These are phyloP conservation scores for Myopa tessellatipennis DNA, from an alignment of 2,888 invertebrate species.

Conservation along the genomic window DNA sequence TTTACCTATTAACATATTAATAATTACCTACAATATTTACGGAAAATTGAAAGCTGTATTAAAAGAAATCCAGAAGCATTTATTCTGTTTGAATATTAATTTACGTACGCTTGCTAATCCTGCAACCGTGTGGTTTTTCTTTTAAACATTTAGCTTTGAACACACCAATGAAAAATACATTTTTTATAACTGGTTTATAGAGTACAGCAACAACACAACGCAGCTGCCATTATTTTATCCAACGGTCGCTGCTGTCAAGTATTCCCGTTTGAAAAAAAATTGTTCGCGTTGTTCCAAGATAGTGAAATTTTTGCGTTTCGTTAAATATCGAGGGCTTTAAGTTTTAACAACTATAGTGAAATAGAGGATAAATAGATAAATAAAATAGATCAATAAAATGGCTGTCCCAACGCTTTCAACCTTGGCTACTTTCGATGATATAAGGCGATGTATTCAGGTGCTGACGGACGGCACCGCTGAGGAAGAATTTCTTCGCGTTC, in stretches of 20 bases:
- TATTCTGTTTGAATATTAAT: neutral
- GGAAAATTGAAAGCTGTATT: too few species aligned
- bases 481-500: conserved; percentile 81
- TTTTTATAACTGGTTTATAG: conserved; percentile 16
- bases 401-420: conserved; percentile 70
- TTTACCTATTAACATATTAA: too few species aligned
- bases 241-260: conserved; percentile 32
- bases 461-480: conserved; percentile 76
- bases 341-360: neutral
- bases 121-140: too few species aligned
- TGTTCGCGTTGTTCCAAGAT: conserved; percentile 7
- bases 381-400: conserved; percentile 51
- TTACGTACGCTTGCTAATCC: neutral
- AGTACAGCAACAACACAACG: conserved; percentile 28
- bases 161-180: neutral
- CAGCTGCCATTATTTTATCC: conserved; percentile 31
- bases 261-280: conserved; percentile 25
- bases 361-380: neutral
- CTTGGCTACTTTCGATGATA: conserved; percentile 79
- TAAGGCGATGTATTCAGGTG: conserved; percentile 76
- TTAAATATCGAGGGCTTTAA: neutral
- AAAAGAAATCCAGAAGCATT: too few species aligned
- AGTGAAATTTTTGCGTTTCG: neutral
- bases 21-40: too few species aligned
- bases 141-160: too few species aligned